Evolutionary conservation across 2,113 vertebrate genomes (phyloP).

Genomic region (Psammodynastes pulverulentus): DNA sequence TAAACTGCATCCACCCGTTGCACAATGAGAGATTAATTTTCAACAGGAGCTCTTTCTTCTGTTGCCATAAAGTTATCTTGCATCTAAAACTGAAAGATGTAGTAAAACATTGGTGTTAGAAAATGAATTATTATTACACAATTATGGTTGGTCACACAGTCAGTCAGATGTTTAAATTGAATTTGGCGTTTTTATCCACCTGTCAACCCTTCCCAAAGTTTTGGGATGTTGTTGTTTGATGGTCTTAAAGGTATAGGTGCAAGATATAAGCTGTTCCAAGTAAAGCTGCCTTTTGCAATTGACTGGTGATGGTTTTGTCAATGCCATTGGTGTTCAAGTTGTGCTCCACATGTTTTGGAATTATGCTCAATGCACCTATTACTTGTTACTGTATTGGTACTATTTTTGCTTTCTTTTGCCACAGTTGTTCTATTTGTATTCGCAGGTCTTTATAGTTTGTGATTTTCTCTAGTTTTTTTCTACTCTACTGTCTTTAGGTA

Average conservation of each 20-base stretch:
- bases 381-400: background rate
- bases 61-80: background rate
- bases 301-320: background rate
- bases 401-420: background rate
- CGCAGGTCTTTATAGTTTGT: background rate
- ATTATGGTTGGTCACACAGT: background rate
- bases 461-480: background rate
- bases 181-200: background rate
- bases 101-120: background rate
- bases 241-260: background rate
- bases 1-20: background rate
- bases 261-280: background rate
- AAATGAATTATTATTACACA: background rate
- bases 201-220: background rate
- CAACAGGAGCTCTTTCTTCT: background rate
- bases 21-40: background rate
- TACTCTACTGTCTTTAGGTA: background rate
- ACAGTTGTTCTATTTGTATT: background rate
- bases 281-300: background rate
- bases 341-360: background rate
- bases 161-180: background rate
- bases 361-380: background rate
- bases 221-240: background rate
- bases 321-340: background rate
- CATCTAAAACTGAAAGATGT: background rate